phyloP scores from a whole-genome alignment of 2,113 vertebrate genomes.

The Psittacara wagleri region DNA sequence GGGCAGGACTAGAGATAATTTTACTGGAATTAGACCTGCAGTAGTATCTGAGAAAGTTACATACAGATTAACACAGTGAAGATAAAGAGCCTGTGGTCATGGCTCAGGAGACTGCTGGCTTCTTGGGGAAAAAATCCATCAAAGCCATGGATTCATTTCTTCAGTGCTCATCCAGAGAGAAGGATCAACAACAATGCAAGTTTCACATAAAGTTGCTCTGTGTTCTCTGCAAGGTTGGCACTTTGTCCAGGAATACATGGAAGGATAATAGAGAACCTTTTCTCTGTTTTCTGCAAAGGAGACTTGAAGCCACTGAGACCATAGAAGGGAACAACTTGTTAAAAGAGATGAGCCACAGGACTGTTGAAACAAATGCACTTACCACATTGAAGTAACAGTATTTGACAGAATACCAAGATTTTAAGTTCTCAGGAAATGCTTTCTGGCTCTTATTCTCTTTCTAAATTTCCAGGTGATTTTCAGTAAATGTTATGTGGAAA shows the following conservation, averaged over 20 bases:
- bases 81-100: background rate
- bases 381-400: background rate
- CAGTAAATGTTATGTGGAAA: background rate
- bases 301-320: background rate
- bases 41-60: background rate
- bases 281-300: background rate
- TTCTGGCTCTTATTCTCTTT: background rate
- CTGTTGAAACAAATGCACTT: background rate
- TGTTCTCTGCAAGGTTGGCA: background rate
- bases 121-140: background rate
- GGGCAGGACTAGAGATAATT: background rate
- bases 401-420: background rate
- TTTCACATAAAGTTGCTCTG: background rate
- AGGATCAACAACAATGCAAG: background rate
- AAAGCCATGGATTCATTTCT: background rate
- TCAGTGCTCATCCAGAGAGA: background rate
- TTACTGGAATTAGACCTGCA: background rate
- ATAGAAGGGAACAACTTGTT: background rate
- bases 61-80: background rate
- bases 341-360: fast-evolving
- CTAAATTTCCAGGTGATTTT: background rate
- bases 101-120: background rate
- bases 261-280: background rate
- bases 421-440: background rate
- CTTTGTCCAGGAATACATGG: background rate